phyloP scores from a whole-genome alignment of 2,888 invertebrate genomes.

The Agonopterix alstromeriana region DNA sequence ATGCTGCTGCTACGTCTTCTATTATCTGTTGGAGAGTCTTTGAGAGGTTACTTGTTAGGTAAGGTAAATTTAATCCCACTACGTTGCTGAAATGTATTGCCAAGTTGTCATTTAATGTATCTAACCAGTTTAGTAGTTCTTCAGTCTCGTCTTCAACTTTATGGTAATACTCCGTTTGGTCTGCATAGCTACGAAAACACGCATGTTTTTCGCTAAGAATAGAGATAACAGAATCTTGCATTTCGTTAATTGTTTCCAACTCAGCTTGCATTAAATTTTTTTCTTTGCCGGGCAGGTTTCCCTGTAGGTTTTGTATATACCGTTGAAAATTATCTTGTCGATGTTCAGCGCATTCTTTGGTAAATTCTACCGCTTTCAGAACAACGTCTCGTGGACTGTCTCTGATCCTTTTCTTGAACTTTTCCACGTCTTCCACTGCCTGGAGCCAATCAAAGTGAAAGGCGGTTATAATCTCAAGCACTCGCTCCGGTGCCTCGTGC shows the following conservation, averaged over 20 bases:
- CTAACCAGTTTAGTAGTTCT: constrained; percentile 38
- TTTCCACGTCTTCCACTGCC: constrained; percentile 27
- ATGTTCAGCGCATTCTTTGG: constrained; percentile 18
- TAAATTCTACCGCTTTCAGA: constrained; percentile 24
- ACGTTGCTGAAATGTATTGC: constrained; percentile 23
- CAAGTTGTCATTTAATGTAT: constrained; percentile 25
- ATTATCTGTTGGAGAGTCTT: constrained; percentile 22
- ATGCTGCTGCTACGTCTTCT: constrained; percentile 17
- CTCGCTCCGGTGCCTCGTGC: constrained; percentile 7
- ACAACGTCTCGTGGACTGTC: constrained; percentile 25
- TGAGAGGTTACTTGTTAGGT: constrained; percentile 18
- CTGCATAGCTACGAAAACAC: constrained; percentile 18
- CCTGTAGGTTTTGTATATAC: constrained; percentile 13
- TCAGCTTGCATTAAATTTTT: constrained; percentile 17
- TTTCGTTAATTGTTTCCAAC: constrained; percentile 21
- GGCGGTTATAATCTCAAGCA: constrained; percentile 19
- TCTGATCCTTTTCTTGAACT: constrained; percentile 21
- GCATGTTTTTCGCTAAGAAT: constrained; percentile 25
- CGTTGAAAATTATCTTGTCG: constrained; percentile 16
- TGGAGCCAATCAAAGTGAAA: constrained; percentile 33
- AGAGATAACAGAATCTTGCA: constrained; percentile 20
- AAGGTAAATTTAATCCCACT: constrained; percentile 16
- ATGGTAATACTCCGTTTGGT: constrained; percentile 24
- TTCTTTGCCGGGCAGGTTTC: constrained; percentile 15
- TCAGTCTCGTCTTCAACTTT: constrained; percentile 27